Conservation (phyloP, 2,797 vertebrate genomes). For the Enteromius thamalakanensis region DNA sequence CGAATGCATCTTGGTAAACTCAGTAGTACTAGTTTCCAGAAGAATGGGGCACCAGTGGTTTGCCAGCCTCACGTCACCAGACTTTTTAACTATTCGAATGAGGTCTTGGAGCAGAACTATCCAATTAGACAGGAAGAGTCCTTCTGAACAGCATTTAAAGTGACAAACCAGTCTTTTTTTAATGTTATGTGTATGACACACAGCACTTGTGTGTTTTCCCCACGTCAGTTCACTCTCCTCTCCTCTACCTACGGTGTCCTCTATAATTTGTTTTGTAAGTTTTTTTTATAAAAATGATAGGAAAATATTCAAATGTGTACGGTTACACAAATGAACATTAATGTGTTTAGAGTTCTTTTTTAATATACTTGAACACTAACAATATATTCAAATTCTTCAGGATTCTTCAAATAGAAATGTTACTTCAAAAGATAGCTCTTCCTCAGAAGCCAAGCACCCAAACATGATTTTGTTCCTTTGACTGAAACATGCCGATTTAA, state of each 20-base stretch:
- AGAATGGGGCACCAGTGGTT: conserved; percentile 12
- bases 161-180: not conserved
- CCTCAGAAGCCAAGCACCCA: not conserved
- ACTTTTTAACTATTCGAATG: not conserved
- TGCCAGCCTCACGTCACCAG: not conserved
- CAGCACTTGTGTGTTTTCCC: too few relatives aligned
- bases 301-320: not conserved
- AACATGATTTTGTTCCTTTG: not conserved
- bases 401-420: not conserved
- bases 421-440: not conserved
- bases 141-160: not conserved
- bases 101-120: not conserved
- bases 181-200: not conserved
- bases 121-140: not conserved
- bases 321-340: not conserved
- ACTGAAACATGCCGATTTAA: not conserved
- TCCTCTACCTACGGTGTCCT: too few relatives aligned
- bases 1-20: not conserved
- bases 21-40: not conserved
- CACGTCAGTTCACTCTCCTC: not conserved
- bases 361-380: not conserved
- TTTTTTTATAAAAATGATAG: not conserved
- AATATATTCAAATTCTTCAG: not conserved
- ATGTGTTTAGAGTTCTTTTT: not conserved
- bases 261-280: not conserved